Conservation (phyloP, 1,140 invertebrate species). For the Drosophila willistoni region DNA sequence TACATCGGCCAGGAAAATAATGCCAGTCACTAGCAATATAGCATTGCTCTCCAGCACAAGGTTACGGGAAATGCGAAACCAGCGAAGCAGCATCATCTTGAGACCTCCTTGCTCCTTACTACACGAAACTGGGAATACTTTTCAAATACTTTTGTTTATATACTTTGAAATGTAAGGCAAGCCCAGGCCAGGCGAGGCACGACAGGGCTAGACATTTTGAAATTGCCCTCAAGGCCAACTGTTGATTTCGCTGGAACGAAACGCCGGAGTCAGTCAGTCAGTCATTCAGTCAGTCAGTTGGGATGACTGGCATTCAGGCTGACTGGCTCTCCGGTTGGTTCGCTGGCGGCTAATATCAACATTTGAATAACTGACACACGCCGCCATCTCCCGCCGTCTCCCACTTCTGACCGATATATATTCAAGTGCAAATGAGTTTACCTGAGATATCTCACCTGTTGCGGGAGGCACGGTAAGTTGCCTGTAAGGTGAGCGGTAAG, state of each 20-base stretch:
- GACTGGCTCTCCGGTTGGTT: neutral
- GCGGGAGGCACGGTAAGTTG: constrained; percentile 11
- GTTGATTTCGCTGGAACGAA: constrained; percentile 32
- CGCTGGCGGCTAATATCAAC: constrained; percentile 52
- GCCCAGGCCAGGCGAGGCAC: neutral
- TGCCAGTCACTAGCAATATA: constrained; percentile 32
- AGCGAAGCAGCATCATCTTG: constrained; percentile 20
- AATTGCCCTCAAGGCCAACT: constrained; percentile 51
- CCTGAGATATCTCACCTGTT: constrained; percentile 64
- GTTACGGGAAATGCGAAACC: constrained; percentile 30
- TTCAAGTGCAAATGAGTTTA: constrained; percentile 74
- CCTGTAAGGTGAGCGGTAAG: neutral
- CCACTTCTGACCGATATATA: constrained; percentile 33
- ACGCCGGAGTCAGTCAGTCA: neutral
- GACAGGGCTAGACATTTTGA: constrained; percentile 30
- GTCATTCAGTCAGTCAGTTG: constrained; percentile 8
- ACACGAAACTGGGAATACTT: constrained; percentile 19
- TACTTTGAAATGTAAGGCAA: constrained; percentile 57
- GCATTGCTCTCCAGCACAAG: constrained; percentile 50
- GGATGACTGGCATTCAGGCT: neutral
- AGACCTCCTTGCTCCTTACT: neutral
- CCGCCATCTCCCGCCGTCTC: neutral
- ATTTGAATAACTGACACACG: constrained; percentile 49
- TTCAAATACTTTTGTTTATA: constrained; percentile 34
- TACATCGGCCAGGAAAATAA: constrained; percentile 53